Conservation (phyloP, 2,888 invertebrate genomes). For the Chymomyza amoena region DNA sequence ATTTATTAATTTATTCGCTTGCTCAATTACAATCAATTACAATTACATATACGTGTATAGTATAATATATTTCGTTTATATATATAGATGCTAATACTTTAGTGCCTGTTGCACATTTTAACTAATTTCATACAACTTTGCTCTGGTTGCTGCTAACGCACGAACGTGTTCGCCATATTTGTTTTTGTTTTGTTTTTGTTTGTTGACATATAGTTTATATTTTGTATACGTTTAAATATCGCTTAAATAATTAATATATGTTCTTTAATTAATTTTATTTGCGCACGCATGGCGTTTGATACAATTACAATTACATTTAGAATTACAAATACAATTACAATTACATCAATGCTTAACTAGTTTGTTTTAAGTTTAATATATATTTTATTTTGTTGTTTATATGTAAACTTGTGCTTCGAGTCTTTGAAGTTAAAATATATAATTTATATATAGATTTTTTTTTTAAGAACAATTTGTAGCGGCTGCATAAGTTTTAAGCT, state of each 20-base stretch:
- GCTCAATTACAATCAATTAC: conserved; percentile 58
- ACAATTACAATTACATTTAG: conserved; percentile 33
- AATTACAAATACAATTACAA: conserved; percentile 20
- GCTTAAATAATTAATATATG: neutral
- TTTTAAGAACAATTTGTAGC: neutral
- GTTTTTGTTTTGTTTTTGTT: neutral
- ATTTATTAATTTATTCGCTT: conserved; percentile 58
- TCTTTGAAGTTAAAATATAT: conserved; percentile 53
- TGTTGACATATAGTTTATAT: conserved; percentile 16
- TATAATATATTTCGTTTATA: neutral
- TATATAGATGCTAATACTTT: conserved; percentile 46
- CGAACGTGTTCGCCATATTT: neutral
- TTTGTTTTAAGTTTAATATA: neutral
- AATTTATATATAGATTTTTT: neutral
- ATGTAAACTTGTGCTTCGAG: conserved; percentile 64
- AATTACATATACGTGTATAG: conserved; percentile 21
- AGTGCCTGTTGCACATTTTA: conserved; percentile 59
- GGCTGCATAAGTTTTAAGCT: neutral
- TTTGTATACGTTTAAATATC: conserved; percentile 3
- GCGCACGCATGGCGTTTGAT: neutral
- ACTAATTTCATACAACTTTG: conserved; percentile 34
- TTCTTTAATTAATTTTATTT: neutral
- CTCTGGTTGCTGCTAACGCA: neutral
- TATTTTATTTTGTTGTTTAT: too few relatives aligned
- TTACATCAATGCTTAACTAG: conserved; percentile 14